Conservation (phyloP, 2,888 invertebrate genomes). For the Oeneis ivallda region DNA sequence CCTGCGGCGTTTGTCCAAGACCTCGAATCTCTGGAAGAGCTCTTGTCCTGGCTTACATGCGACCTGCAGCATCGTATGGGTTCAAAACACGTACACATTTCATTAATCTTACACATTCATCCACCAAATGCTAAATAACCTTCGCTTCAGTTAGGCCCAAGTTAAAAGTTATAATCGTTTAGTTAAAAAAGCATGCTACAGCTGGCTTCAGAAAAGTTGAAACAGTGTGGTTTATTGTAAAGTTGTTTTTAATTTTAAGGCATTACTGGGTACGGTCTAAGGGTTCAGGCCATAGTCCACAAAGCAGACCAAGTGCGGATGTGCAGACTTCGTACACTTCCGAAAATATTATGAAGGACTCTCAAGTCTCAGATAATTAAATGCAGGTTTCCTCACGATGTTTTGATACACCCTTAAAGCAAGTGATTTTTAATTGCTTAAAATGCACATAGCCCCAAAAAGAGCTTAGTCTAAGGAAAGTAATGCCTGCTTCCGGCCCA, state of each 20-base stretch:
- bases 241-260: neutral
- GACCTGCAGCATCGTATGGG: conserved; percentile 65
- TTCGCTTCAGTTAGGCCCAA: neutral
- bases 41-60: conserved; percentile 74
- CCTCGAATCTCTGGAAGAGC: conserved; percentile 63
- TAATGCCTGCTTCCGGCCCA: too few relatives aligned
- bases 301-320: too few relatives aligned
- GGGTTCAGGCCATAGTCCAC: neutral
- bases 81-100: conserved; percentile 52
- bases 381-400: too few relatives aligned
- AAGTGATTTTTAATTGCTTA: too few relatives aligned
- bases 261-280: neutral
- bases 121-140: neutral
- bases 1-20: conserved; percentile 69
- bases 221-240: neutral
- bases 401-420: too few relatives aligned
- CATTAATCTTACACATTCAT: conserved; percentile 7
- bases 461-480: too few relatives aligned
- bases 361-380: too few relatives aligned
- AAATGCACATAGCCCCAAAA: too few relatives aligned
- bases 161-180: neutral
- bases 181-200: neutral
- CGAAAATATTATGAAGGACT: too few relatives aligned
- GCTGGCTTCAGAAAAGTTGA: neutral
- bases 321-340: too few relatives aligned